Base-by-base conservation (phyloP, 2,888 invertebrate species). In the Brachyptera putata region DNA sequence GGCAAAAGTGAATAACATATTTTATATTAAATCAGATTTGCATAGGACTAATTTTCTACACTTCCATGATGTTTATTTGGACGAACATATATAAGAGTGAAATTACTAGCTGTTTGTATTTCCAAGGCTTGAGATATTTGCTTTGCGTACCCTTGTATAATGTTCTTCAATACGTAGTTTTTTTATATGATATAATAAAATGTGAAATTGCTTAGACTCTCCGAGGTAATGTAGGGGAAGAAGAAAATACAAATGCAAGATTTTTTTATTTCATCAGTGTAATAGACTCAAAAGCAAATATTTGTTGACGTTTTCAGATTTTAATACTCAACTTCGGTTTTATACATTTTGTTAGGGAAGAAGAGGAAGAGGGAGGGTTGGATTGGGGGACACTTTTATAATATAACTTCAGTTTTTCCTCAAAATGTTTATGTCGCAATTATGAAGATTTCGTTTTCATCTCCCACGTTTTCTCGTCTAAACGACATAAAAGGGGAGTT, bases 261-360 rank as follows among this genome's bases (percentile, higher is more conserved):
- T 7, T 30, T 30, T n/a, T 11, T 11, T 30, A 30, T 30, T 30
- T 11, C 30, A 30, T 30, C 11, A 7, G 30, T 7, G 30, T 30
- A 30, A 30, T 30, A 7, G 30, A 30, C 11, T 30, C 30, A 11
- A 30, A 11, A 11, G 11, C 30, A 30, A 30, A 30, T 11, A 30
- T 30, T 30, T 30, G 30, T 7, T 30, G 11, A 5, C 30, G 30
- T 30, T 30, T 30, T 30, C 30, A 30, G 30, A 30, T 30, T 30
- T 30, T 81, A 82, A 80, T 81, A 80, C 78, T 75, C 77, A 77
- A 65, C 79, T 57, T 55, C 75, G 74, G 68, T 75, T 75, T 75
- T 58, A 60, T 57, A 7, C 30, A 30, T 30, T 30, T 60, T 58
- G 76, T 77, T 78, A 78, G 11, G 30, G 30, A 5, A 11, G 7